These are phyloP conservation scores for Nothocercus julius DNA, from an alignment of 2,113 vertebrate species.

Conservation along the genomic window DNA sequence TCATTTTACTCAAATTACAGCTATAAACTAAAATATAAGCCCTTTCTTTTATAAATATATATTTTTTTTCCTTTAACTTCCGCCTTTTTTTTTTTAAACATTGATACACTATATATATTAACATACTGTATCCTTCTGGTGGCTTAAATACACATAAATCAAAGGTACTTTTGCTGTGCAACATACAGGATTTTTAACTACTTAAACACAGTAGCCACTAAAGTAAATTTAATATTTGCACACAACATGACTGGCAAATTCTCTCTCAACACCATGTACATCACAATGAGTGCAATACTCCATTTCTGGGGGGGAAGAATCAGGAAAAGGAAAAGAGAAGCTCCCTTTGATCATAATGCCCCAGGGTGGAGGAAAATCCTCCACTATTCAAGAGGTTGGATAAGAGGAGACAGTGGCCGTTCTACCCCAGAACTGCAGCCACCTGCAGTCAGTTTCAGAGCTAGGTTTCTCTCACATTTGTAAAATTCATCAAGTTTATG, in stretches of 20 bases:
- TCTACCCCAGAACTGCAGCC: neutral
- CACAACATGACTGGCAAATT: neutral
- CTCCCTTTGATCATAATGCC: neutral
- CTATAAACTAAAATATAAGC: neutral
- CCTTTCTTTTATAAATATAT: neutral
- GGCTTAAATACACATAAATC: neutral
- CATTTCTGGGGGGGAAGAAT: neutral
- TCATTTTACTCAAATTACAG: neutral
- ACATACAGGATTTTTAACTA: neutral
- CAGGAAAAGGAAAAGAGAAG: neutral
- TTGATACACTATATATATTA: neutral
- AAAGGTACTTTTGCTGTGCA: neutral
- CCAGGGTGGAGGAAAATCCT: neutral
- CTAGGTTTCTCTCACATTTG: neutral
- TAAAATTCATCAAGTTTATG: neutral
- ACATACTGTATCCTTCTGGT: neutral
- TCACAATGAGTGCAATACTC: neutral
- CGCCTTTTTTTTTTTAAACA: no score
- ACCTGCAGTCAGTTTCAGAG: neutral
- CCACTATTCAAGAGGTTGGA: neutral
- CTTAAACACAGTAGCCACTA: neutral
- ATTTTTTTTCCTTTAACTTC: no score
- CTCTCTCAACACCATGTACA: neutral
- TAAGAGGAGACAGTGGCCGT: neutral
- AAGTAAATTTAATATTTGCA: neutral